These are phyloP conservation scores for Rhineura floridana DNA, from an alignment of 2,113 vertebrate species.

Conservation along the genomic window DNA sequence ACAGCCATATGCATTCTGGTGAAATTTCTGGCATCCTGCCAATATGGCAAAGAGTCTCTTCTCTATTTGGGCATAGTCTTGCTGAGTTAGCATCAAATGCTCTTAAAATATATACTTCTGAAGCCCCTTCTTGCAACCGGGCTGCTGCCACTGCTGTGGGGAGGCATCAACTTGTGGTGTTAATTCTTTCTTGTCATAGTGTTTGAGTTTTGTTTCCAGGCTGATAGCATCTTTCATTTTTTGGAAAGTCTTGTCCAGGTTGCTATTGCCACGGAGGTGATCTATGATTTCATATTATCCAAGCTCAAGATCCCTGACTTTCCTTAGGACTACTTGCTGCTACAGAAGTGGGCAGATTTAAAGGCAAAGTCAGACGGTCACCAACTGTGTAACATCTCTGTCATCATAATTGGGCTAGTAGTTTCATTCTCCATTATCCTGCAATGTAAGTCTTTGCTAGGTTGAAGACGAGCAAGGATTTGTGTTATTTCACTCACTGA, in stretches of 20 bases:
- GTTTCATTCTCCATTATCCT: background rate
- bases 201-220: background rate
- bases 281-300: too few species aligned
- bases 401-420: background rate
- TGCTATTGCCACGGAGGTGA: too few species aligned
- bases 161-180: too few species aligned
- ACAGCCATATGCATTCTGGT: slow-evolving; percentile 27
- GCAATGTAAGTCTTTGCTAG: too few species aligned
- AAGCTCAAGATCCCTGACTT: too few species aligned
- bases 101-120: background rate
- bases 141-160: too few species aligned
- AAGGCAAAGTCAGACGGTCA: too few species aligned
- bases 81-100: background rate
- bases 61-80: slow-evolving; percentile 15
- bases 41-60: slow-evolving; percentile 25
- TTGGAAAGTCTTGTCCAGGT: background rate
- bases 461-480: too few species aligned
- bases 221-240: background rate
- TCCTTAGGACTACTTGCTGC: background rate
- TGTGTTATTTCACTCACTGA: too few species aligned
- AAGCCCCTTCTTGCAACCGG: background rate
- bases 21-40: slow-evolving; percentile 21
- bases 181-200: background rate
- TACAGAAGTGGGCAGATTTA: background rate
- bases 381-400: background rate